These are phyloP conservation scores for Bedellia somnulentella DNA, from an alignment of 2,888 invertebrate genomes.

Conservation along the genomic window DNA sequence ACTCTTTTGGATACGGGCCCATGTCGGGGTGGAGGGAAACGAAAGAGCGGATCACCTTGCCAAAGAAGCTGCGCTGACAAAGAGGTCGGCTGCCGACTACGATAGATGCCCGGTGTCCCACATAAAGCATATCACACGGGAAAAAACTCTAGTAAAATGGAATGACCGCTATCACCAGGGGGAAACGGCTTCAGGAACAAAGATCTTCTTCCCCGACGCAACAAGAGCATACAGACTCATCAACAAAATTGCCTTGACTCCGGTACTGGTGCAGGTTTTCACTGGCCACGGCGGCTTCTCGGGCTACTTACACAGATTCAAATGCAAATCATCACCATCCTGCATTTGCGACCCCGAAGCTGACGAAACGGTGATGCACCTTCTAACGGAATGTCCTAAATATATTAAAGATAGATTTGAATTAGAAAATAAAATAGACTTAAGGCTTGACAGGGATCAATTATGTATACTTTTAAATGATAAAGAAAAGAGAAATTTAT, in stretches of 20 bases:
- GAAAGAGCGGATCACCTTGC: conserved; percentile 1
- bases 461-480: too few species aligned
- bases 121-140: background rate
- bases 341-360: too few species aligned
- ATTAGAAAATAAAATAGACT: too few species aligned
- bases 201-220: conserved; percentile 1
- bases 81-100: background rate
- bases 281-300: too few species aligned
- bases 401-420: too few species aligned
- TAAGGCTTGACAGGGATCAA: too few species aligned
- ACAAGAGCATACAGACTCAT: background rate
- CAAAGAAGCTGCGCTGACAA: background rate
- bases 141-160: background rate
- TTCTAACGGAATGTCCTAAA: too few species aligned
- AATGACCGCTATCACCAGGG: background rate
- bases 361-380: too few species aligned
- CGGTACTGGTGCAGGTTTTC: background rate
- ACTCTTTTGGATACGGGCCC: conserved; percentile 2
- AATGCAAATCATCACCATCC: too few species aligned
- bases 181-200: background rate
- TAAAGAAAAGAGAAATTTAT: too few species aligned
- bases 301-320: too few species aligned
- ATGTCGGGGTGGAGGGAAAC: background rate
- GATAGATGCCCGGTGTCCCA: background rate
- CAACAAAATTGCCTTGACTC: background rate